These are phyloP conservation scores for Pongo pygmaeus DNA, from an alignment of 2,113 vertebrate genomes.

Conservation along the genomic window DNA sequence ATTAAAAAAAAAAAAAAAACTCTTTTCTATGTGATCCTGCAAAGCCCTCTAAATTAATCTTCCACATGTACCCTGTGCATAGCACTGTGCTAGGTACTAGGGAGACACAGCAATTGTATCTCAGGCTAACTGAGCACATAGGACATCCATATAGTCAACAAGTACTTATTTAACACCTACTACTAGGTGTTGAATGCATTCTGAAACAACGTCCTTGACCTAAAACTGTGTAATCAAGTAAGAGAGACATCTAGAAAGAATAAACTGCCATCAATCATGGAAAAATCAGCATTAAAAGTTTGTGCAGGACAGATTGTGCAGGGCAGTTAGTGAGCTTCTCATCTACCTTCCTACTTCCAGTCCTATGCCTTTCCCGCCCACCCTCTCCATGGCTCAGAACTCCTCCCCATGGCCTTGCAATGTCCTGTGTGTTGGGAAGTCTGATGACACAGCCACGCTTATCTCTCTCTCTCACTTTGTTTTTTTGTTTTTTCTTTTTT, in stretches of 20 bases:
- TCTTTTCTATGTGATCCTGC: neutral
- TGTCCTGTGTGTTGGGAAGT: neutral
- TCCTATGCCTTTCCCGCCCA: neutral
- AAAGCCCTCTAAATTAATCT: neutral
- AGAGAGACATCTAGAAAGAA: neutral
- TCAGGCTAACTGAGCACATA: neutral
- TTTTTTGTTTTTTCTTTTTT: too few relatives aligned
- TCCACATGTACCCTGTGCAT: neutral
- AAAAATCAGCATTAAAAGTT: neutral
- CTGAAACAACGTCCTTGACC: neutral
- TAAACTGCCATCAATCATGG: neutral
- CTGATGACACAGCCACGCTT: too few relatives aligned
- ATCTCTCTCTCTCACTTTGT: too few relatives aligned
- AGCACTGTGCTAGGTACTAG: neutral
- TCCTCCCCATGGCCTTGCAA: neutral
- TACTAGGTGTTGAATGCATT: neutral
- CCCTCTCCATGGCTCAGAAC: neutral
- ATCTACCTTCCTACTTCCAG: neutral
- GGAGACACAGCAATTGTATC: accelerated
- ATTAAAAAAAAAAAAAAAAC: neutral
- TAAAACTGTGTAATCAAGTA: neutral
- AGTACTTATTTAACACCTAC: neutral
- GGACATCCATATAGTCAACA: neutral
- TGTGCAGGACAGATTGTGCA: neutral
- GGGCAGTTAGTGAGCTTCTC: neutral